Percentiles rank a stretch among this genome's conserved stretches.
phyloP scores from a whole-genome alignment of 2,797 vertebrate species.

The Monodelphis domestica region DNA sequence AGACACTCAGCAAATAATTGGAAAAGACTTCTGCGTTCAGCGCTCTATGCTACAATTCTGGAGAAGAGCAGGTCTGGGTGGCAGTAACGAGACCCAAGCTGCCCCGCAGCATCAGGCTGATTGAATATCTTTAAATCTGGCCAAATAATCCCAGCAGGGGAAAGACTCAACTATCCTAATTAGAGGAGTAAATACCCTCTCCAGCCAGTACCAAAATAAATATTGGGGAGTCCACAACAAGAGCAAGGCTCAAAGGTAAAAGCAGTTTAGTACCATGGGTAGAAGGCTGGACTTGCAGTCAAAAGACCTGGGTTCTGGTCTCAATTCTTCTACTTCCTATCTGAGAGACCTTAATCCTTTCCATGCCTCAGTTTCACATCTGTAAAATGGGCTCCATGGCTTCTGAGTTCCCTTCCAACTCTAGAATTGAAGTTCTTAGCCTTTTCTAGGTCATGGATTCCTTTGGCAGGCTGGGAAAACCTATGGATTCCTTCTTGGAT shows the following conservation, averaged over 20 bases:
- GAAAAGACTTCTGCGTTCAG: slow-evolving; percentile 56
- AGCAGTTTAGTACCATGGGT: neutral
- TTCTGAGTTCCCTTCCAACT: neutral
- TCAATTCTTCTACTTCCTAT: neutral
- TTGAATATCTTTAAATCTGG: slow-evolving; percentile 39
- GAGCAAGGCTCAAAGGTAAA: neutral
- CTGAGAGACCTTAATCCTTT: too few relatives aligned
- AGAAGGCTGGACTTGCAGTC: neutral
- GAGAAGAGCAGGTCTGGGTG: slow-evolving; percentile 66
- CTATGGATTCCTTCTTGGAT: neutral
- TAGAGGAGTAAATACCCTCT: slow-evolving; percentile 52
- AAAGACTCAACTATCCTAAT: slow-evolving; percentile 59
- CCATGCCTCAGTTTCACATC: neutral
- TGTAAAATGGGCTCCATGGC: neutral
- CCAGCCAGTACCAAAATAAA: slow-evolving; percentile 52
- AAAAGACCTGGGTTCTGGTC: neutral
- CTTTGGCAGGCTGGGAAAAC: neutral
- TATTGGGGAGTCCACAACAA: neutral
- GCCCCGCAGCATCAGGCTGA: slow-evolving; percentile 34
- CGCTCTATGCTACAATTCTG: slow-evolving; percentile 52
- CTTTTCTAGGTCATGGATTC: neutral
- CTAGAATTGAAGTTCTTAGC: neutral
- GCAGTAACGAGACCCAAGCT: neutral
- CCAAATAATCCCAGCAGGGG: slow-evolving; percentile 12
- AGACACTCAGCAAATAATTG: slow-evolving; percentile 49